Conservation (phyloP, 2,797 vertebrate genomes). For the Tokudaia tokunoshimensis region DNA sequence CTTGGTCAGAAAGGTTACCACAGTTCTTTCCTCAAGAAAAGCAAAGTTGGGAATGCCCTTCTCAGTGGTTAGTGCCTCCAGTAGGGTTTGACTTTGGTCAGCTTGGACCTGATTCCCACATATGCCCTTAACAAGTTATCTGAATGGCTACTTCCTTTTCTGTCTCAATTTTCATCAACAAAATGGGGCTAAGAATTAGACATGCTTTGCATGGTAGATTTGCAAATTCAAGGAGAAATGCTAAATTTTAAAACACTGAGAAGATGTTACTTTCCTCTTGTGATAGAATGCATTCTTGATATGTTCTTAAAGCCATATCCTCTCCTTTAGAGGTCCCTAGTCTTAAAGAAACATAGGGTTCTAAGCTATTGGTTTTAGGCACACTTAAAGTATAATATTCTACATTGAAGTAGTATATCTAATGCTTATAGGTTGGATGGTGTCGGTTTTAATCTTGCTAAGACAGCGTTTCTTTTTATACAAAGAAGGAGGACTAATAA, state of each 20-base stretch:
- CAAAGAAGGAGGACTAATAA: conserved; percentile 25
- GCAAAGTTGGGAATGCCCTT: neutral
- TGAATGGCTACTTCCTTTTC: neutral
- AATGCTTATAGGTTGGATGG: neutral
- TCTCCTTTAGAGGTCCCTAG: neutral
- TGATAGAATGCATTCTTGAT: neutral
- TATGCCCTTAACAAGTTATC: neutral
- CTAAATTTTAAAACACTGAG: neutral
- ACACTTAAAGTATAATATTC: conserved; percentile 54
- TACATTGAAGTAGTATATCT: neutral
- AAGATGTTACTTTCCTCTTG: neutral
- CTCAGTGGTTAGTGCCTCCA: neutral
- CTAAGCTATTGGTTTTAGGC: neutral
- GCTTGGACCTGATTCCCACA: neutral
- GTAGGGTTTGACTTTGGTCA: neutral
- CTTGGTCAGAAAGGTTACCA: neutral
- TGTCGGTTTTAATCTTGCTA: conserved; percentile 33
- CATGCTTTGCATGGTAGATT: neutral
- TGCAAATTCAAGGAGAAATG: neutral
- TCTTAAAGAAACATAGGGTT: neutral
- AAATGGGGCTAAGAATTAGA: neutral
- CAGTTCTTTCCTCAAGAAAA: neutral
- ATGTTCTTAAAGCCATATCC: neutral
- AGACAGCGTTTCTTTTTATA: conserved; percentile 48
- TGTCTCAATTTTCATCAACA: neutral